Percentiles rank a stretch among this genome's conserved stretches.
Conservation (phyloP, 2,797 vertebrate species). For the Xerus rutilus region DNA sequence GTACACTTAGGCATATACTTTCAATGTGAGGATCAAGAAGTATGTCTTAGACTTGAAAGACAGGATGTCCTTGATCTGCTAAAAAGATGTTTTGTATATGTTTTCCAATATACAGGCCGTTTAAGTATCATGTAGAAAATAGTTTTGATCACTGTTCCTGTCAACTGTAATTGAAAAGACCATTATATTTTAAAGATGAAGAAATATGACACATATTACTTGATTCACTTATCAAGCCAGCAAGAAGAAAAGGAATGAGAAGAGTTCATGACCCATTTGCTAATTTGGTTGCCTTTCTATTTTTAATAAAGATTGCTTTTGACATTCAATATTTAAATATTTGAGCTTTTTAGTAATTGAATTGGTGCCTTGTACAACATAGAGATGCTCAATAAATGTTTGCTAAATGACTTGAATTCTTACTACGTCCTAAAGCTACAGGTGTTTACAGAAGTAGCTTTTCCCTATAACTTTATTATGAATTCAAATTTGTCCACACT, state of each 20-base stretch:
- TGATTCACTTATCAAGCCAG: slow-evolving; percentile 14
- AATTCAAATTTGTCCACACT: slow-evolving; percentile 17
- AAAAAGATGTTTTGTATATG: background rate
- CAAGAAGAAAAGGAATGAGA: slow-evolving; percentile 42
- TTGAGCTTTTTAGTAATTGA: background rate
- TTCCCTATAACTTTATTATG: slow-evolving; percentile 36
- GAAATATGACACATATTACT: background rate
- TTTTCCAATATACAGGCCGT: background rate
- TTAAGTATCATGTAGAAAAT: background rate
- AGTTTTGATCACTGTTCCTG: slow-evolving; percentile 18
- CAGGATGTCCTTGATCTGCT: background rate
- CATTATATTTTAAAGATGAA: slow-evolving; percentile 50
- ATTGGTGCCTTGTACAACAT: background rate
- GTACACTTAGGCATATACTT: background rate
- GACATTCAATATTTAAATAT: background rate
- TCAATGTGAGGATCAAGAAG: background rate
- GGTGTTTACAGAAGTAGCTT: slow-evolving; percentile 45
- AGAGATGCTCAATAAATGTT: slow-evolving; percentile 2
- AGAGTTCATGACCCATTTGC: background rate
- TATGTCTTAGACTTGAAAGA: background rate
- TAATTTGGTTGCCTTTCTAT: slow-evolving; percentile 20
- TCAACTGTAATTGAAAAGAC: background rate
- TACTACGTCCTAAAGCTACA: background rate
- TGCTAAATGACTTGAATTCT: background rate
- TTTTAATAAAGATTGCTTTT: slow-evolving; percentile 2